Evolutionary conservation across 2,113 vertebrate genomes (phyloP), one percentile per base, ranked within the genome.

Genomic region (Cisticola juncidis): DNA sequence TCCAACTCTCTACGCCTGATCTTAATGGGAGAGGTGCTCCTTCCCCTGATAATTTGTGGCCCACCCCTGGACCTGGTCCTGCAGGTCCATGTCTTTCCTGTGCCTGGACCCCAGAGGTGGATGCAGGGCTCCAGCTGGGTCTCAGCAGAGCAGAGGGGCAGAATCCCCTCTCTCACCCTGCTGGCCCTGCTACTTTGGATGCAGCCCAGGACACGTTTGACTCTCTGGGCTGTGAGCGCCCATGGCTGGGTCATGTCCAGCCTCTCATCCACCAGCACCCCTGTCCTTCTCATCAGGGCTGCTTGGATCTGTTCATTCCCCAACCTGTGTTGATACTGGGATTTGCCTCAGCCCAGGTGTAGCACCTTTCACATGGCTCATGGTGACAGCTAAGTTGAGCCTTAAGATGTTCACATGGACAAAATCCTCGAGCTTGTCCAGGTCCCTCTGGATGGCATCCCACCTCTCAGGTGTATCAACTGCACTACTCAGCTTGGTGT

Each of bases 151-250:
- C 2, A 48, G 53, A 47, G 25, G 4, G 14, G 8, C 25, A 68
- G 48, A 73, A 64, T 83, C 23, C 7, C 20, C 19, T 64, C 6
- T 31, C 20, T 48, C 0, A 0, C 9, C 9, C n/a, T 83, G 11
- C 29, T 57, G 47, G 9, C 3, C n/a, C 25, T 1, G 0, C n/a
- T 65, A 12, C 11, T 33, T 62, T 69, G 21, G 2, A 24, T 28
- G 13, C 4, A 15, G 11, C 8, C 42, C n/a, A 73, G 25, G 14
- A 1, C 19, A 23, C 0, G 0, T 3, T 3, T 62, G 25, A 16
- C 11, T 36, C 23, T 78, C n/a, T 79, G 54, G 54, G 21, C 47
- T 45, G 21, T 0, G 1, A 36, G 15, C 9, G 16, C 17, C 2
- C 8, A 2, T 14, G 6, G 8, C 9, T 1, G 1, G 31, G 4